Evolutionary conservation across 2,113 vertebrate genomes (phyloP), one percentile per base, ranked within the genome.

Genomic region (Pseudopodoces humilis): DNA sequence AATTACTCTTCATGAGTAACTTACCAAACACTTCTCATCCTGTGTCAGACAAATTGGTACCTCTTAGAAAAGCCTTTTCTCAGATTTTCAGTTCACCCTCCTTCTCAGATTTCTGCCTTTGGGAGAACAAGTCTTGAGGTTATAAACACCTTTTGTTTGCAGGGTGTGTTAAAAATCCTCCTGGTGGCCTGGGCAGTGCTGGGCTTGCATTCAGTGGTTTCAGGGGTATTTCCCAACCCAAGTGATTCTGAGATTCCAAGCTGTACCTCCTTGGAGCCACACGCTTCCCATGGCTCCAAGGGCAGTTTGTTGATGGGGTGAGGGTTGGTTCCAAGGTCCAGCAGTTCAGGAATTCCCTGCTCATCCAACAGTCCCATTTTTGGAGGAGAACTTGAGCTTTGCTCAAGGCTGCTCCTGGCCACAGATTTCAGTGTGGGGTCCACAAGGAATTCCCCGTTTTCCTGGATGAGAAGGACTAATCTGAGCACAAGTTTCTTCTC

Each of bases 231-330:
- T 53, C 20, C 52, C 68, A 52, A 13, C 27, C 27, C 14, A 15
- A 13, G 21, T 1, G 3, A 6, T 27, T 7, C 52, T 14, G 21
- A 9, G 37, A 21, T 24, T 30, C 35, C 30, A 12, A 16, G 28
- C 59, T 74, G 30, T 2, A 1, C 9, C 12, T 25, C 59, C 64
- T 49, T 12, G 15, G 4, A 2, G 2, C 18, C 4, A 2, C 2
- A 4, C 4, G 10, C 5, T 22, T 44, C 2, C 7, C 0, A 0
- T 22, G 55, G 12, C n/a, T 62, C 41, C 9, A 4, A 21, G 21
- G 56, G 62, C 67, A 2, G 27, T 27, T 17, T 2, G 0, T 0
- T 28, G 37, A 2, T 15, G 58, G 53, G 28, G 1, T 8, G 28
- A 39, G 60, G 83, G 64, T 4, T 64, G 9, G 59, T 15, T 1